Evolutionary conservation across 2,113 vertebrate genomes (phyloP).

Genomic region (Sterna hirundo): DNA sequence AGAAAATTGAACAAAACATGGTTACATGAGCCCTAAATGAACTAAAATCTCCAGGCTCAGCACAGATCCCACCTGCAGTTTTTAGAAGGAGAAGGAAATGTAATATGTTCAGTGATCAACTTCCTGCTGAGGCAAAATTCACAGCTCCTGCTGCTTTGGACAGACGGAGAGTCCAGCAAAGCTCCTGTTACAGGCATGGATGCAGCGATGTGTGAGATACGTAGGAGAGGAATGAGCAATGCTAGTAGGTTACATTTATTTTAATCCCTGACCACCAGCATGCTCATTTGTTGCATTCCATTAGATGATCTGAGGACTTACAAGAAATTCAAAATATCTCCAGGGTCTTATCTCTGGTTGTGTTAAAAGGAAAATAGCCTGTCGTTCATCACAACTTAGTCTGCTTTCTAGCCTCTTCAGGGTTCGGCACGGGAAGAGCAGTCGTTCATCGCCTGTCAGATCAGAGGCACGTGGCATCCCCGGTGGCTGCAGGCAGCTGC

Average conservation of each 20-base stretch:
- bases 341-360: rapidly evolving
- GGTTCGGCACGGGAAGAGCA: not conserved
- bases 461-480: not conserved
- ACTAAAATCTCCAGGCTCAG: not conserved
- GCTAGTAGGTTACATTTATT: not conserved
- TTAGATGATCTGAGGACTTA: not conserved
- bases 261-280: not conserved
- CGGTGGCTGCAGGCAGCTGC: not conserved
- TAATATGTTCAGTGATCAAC: not conserved
- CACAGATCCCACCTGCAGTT: not conserved
- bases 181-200: not conserved
- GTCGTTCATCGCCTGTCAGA: not conserved
- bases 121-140: not conserved
- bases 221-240: not conserved
- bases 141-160: not conserved
- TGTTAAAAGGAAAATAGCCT: not conserved
- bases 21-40: not conserved
- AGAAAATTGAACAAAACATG: not conserved
- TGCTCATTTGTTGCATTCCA: not conserved
- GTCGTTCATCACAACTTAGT: not conserved
- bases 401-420: not conserved
- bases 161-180: not conserved
- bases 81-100: not conserved
- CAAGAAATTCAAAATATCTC: not conserved
- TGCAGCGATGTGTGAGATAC: not conserved